Evolutionary conservation across 2,888 invertebrate genomes (phyloP).

Genomic region (Zootermopsis nevadensis): DNA sequence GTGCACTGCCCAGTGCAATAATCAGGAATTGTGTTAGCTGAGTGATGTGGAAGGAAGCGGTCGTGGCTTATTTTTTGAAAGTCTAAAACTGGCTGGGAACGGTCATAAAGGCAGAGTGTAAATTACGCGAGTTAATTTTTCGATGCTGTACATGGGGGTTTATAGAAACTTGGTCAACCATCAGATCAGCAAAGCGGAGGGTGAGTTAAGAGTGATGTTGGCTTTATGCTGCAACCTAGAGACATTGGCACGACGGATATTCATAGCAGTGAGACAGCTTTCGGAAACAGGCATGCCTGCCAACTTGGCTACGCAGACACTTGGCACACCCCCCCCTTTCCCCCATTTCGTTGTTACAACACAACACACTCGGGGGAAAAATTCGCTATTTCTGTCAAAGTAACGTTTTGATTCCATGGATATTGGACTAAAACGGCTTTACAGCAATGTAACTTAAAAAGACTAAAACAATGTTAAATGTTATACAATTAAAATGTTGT

Average conservation of each 20-base stretch:
- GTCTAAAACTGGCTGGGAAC: no score
- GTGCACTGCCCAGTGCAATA: no score
- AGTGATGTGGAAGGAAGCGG: no score
- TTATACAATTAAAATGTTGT: no score
- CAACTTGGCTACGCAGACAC: constrained; percentile 25
- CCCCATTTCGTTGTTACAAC: neutral
- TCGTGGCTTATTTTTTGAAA: no score
- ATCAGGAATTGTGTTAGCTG: no score
- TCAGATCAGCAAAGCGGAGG: neutral
- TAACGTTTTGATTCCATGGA: neutral
- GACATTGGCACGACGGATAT: constrained; percentile 30
- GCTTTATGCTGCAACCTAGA: constrained; percentile 19
- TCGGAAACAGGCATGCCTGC: constrained; percentile 5
- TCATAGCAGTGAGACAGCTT: constrained; percentile 15
- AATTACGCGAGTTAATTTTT: no score
- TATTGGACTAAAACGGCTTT: no score
- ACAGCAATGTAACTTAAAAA: no score
- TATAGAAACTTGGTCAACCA: neutral
- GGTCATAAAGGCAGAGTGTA: no score
- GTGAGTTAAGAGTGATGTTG: neutral
- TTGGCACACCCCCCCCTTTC: neutral
- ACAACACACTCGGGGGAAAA: neutral
- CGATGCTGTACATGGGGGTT: neutral
- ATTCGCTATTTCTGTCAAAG: constrained; percentile 6
- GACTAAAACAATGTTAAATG: no score